Base-by-base conservation (phyloP, 2,888 invertebrate species). In the Cheilosia vulpina region DNA sequence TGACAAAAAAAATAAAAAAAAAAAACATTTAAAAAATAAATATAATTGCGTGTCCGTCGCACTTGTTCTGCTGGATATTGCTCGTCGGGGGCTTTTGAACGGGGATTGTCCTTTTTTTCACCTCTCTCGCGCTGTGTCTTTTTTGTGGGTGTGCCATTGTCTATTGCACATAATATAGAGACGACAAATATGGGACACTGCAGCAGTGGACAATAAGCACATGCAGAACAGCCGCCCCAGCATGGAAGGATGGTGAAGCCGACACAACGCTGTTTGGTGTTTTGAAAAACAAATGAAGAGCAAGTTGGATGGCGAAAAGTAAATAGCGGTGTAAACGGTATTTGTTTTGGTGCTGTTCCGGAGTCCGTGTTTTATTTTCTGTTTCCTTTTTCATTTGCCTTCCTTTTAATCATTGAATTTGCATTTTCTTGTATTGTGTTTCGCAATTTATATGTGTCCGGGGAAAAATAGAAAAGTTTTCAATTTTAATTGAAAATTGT, bases 41-140 rank as follows among this genome's bases (percentile, higher is more conserved):
- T 47, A 71, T 84, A 80, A 85, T 85, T 85, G 81, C 71, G 69
- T 81, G 85, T 81, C 85, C 72, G 66, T 76, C 80, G 80, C 65
- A 82, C 77, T 82, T 65, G 71, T 66, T 71, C 45, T 45, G 71
- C 53, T 60, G 58, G 58, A 60, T 60, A 47, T 66, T 77, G 24
- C 60, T 38, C 34, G 50, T 4, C 38, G 68, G 34, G 27, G 68
- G 71, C 27, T 38, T n/a, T 69, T 60, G 55, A 73, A 11, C 17
- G 38, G n/a, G 31, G 27, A 43, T 38, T 38, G 38, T 38, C 13
- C 27, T 27, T 2, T 27, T 60, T 60, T 47, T 7, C 24, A 31
- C 31, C 31, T 31, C 9, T 17, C 17, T 50, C n/a, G 3, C 13
- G 38, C 31, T 7, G 27, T 27, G 27, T 45, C 2, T 24, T 7